Base-by-base conservation (phyloP, 2,113 vertebrate species). In the Colaptes auratus region DNA sequence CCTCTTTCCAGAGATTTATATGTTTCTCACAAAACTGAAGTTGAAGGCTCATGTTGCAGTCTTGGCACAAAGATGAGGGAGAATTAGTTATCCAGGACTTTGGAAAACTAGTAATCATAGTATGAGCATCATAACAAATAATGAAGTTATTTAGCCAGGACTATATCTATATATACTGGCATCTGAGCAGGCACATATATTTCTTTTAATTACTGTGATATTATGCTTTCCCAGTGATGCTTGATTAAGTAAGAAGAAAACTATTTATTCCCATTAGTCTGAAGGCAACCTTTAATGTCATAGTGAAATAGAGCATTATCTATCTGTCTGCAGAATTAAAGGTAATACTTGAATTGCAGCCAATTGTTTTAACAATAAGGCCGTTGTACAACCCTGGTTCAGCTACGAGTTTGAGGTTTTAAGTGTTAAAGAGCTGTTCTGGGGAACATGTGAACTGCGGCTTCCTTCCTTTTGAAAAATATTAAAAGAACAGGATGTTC, bases 401-500 rank as follows among this genome's bases (percentile, higher is more conserved):
- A 82, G 73, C 42, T 64, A 5, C 0, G 1, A 19, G 7, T 82
- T 84, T 69, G 66, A 69, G 82, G 50, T 92, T 93, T 52, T 50
- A 59, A 74, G 44, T 66, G 59, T 77, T 75, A 0, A 67, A 71
- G 73, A 63, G 53, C 79, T 81, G 65, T 35, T 79, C 58, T 78
- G 79, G 55, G 75, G 74, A 89, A 69, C 39, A 53, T 2, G 8
- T 64, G 74, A 75, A 20, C 24, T 28, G 86, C 72, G 25, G 59
- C 76, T 81, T 94, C 76, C 82, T 94, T 94, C 59, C 88, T 88
- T 17, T 87, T 75, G 72, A 50, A 88, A 74, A 96, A 30, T 50
- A 65, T 25, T 63, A 35, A 73, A 93, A 70, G 88, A 55, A 53
- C 67, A 95, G 91, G 89, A 95, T 86, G 64, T 77, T 92, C 35